Evolutionary conservation across 2,113 vertebrate species (phyloP).

Genomic region (Cyanoramphus novaezelandiae): DNA sequence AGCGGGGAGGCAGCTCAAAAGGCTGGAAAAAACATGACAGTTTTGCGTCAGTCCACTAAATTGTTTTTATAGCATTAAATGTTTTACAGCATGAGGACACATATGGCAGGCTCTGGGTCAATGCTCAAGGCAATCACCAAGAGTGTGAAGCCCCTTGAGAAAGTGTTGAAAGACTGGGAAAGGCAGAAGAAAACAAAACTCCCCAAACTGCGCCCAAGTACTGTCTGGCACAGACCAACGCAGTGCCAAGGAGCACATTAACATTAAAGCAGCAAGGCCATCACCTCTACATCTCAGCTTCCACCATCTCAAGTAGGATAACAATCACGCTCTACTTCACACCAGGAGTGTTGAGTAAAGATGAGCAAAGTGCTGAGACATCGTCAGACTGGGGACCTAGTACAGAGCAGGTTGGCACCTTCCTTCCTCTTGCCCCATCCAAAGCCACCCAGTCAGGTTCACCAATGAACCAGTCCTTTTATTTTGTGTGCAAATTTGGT

Average conservation of each 20-base stretch:
- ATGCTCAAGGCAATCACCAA: background rate
- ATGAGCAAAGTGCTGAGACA: background rate
- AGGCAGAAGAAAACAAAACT: background rate
- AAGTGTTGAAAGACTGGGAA: background rate
- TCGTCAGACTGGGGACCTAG: background rate
- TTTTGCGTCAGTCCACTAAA: background rate
- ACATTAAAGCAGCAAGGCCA: background rate
- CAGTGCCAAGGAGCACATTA: background rate
- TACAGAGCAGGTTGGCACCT: background rate
- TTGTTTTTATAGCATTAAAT: background rate
- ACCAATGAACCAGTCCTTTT: background rate
- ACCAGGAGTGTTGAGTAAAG: rapidly evolving
- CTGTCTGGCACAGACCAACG: background rate
- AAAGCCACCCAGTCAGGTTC: background rate
- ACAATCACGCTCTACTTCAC: background rate
- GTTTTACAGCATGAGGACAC: background rate
- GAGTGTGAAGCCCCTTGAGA: background rate
- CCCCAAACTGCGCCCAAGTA: background rate
- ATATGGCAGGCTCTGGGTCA: background rate
- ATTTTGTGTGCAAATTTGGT: background rate
- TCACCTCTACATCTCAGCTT: background rate
- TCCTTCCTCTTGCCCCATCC: background rate
- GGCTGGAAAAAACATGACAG: background rate
- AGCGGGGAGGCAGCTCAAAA: background rate
- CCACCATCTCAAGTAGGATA: background rate